These are phyloP conservation scores for Herminia tarsipennalis DNA, from an alignment of 2,888 invertebrate genomes.

Conservation along the genomic window DNA sequence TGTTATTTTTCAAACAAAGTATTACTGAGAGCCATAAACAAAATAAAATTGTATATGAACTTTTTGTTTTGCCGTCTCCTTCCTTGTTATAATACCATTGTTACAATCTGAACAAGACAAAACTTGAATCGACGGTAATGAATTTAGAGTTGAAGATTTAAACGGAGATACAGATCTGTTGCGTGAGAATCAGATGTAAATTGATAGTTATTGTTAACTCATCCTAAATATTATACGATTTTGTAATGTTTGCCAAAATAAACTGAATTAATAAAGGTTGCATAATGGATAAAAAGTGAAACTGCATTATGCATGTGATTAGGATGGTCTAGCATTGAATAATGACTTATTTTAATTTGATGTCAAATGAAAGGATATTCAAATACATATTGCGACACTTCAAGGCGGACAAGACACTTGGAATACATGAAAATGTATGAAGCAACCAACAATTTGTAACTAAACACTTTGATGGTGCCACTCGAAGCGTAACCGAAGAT, in stretches of 20 bases:
- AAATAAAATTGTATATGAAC: neutral
- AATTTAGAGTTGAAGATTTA: neutral
- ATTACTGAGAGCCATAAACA: neutral
- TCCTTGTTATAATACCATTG: too few relatives aligned
- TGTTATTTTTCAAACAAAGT: neutral
- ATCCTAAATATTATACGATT: neutral
- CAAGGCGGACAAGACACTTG: conserved; percentile 50
- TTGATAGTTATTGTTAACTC: conserved; percentile 19
- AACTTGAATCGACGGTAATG: neutral
- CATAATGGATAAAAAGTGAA: neutral
- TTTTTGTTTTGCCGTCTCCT: too few relatives aligned
- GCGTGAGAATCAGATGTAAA: conserved; percentile 24
- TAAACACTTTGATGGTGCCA: conserved; percentile 60
- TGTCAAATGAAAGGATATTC: conserved; percentile 49
- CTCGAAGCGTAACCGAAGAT: conserved; percentile 66
- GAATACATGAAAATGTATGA: conserved; percentile 50
- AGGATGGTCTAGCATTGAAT: conserved; percentile 33
- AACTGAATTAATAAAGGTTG: neutral
- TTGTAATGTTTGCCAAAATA: neutral
- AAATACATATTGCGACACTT: conserved; percentile 38
- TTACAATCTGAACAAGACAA: too few relatives aligned
- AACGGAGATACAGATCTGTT: conserved; percentile 17
- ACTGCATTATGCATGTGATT: neutral
- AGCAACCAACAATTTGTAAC: conserved; percentile 48
- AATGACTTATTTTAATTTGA: conserved; percentile 28